These are phyloP conservation scores for Chydorus sphaericus DNA, from an alignment of 2,888 invertebrate species.

Conservation along the genomic window DNA sequence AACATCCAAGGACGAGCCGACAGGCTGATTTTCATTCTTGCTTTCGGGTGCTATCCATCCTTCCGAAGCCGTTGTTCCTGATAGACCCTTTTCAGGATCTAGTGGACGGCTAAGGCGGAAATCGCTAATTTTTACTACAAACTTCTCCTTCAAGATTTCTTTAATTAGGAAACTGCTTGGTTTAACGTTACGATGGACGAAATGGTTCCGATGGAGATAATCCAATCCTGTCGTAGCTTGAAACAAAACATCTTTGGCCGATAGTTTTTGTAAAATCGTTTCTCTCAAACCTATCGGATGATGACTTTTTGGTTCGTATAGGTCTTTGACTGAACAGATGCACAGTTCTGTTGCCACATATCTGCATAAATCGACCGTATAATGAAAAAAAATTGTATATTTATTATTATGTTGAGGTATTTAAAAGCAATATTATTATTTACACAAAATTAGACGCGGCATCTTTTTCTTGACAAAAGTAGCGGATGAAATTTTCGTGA, in stretches of 20 bases:
- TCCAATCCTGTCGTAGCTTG: not conserved
- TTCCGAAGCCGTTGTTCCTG: not conserved
- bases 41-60: not conserved
- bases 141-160: not conserved
- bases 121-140: not conserved
- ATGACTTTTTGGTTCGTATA: not conserved
- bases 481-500: slow-evolving; percentile 1
- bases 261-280: not conserved
- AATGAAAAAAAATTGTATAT: not conserved
- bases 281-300: not conserved
- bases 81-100: not conserved
- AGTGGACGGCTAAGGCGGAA: not conserved
- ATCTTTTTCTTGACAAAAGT: not conserved
- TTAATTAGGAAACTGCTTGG: not conserved
- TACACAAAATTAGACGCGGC: not conserved
- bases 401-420: not conserved
- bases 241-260: not conserved
- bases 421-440: not conserved
- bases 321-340: not conserved
- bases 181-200: slow-evolving; percentile 1
- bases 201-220: not conserved
- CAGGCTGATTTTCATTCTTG: not conserved
- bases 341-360: not conserved
- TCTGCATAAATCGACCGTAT: not conserved
- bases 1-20: not conserved